Evolutionary conservation across 2,888 invertebrate genomes (phyloP), one percentile per base, ranked within the genome.

Genomic region (Apoda limacodes): DNA sequence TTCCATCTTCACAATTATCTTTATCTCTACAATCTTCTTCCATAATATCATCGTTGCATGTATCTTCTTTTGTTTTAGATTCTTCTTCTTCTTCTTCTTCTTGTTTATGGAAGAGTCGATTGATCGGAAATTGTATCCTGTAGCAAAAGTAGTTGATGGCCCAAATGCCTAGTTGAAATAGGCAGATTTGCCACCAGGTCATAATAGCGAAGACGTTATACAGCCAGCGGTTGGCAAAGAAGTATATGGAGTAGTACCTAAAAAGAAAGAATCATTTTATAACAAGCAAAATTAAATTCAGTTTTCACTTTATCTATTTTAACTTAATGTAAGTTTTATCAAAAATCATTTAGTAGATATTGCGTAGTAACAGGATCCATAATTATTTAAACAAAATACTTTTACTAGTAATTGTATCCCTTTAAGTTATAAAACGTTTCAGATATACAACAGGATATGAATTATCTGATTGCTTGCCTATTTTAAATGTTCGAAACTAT

Each of bases 161-260:
- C 74, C 75, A 72, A 40, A 72, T 72, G 19, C 51, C 24, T 15
- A 67, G 30, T 38, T 78, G 74, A 56, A 60, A 70, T 1, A 74
- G 36, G 41, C 67, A 69, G 30, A 75, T 56, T 33, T 82, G 76
- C 60, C 82, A 74, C 82, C 84, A 81, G 39, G 62, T 71, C 66
- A 85, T 64, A 35, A 78, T 48, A 17, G 71, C 71, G 52, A 84
- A 80, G 29, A 85, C 55, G 2, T 69, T 72, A 55, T 84, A 83
- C 3, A 83, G 46, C 83, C 83, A 82, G 13, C 81, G 59, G 23
- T 69, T 50, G 4, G 70, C 52, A 46, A 70, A 43, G 48, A 80
- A 72, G 54, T 74, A 78, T 29, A 83, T 70, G 1, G 63, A 50
- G 43, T 80, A 80, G 43, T 74, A 76, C 1, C 64, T 75, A 72